Base-by-base conservation (phyloP, 1,140 invertebrate species). In the Drosophila grimshawi region DNA sequence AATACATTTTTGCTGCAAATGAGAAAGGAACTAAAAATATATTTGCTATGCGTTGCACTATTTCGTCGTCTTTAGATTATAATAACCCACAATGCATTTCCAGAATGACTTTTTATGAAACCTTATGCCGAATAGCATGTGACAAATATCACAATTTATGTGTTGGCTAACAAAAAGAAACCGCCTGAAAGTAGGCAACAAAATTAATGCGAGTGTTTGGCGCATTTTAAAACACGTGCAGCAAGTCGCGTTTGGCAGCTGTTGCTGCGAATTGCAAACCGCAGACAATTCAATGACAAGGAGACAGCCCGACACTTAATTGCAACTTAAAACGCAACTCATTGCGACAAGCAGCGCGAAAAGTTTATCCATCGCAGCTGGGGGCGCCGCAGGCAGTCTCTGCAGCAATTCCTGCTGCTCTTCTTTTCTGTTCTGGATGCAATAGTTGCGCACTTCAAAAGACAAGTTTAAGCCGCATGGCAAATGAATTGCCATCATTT, bases 401-500 rank as follows among this genome's bases (percentile, higher is more conserved):
- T 59, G 46, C 57, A 62, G 61, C 57, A 66, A 0, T 8, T 10
- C 32, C 3, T 61, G 5, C n/a, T n/a, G 6, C 29, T 0, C 10
- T 29, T 39, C 29, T 37, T 27, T 39, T 37, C 37, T 46, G 51
- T 43, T n/a, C 35, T 19, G 19, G 19, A 27, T 41, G 65, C 63
- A 49, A 61, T 56, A 76, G 83, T 78, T 88, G 83, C 72, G 76
- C 83, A 77, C 68, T 86, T 78, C 73, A 67, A 67, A 69, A 66
- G 80, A 80, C 72, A 77, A 83, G 69, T 77, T 78, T 69, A 75
- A 88, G 83, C 83, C 60, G 73, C 76, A 70, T 57, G 59, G 65
- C 76, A 78, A 86, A 86, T 76, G 83, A 89, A 86, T 86, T 86
- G 83, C 80, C 83, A 68, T 83, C 73, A 77, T 86, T 86, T 86